Percentiles rank a stretch among this genome's conserved stretches.
phyloP scores from a whole-genome alignment of 2,888 invertebrate species.

The Callyntrura sp. region DNA sequence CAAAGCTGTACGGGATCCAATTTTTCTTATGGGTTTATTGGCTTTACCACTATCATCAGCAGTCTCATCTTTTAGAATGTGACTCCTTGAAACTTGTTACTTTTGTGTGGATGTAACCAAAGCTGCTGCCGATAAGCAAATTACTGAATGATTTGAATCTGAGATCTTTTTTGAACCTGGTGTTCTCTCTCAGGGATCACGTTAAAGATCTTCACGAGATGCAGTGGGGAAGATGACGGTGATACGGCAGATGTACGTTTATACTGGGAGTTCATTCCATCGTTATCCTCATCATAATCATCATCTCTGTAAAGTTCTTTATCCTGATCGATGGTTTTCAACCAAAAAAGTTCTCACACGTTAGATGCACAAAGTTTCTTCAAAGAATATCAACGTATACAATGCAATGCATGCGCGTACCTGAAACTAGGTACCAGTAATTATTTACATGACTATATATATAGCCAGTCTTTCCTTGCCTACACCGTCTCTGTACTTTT shows the following conservation, averaged over 20 bases:
- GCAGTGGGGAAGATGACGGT: not conserved
- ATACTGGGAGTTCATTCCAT: constrained; percentile 21
- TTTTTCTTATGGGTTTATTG: constrained; percentile 38
- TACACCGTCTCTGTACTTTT: not conserved
- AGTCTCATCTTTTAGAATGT: not conserved
- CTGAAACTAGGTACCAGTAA: constrained; percentile 20
- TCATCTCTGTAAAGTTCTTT: not conserved
- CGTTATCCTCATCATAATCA: not conserved
- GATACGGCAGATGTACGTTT: not conserved
- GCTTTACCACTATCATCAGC: not conserved
- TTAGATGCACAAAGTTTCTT: not conserved
- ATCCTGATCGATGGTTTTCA: constrained; percentile 2
- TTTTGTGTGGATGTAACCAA: not conserved
- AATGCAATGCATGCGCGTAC: not conserved
- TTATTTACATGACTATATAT: constrained; percentile 1
- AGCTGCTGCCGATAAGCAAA: constrained; percentile 61
- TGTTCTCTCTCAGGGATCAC: constrained; percentile 60
- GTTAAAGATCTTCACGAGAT: constrained; percentile 24
- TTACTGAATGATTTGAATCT: constrained; percentile 65
- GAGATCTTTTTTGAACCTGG: constrained; percentile 43
- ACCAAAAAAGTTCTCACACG: constrained; percentile 53
- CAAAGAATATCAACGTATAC: not conserved
- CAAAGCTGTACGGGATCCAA: constrained; percentile 25
- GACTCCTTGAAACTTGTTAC: not conserved
- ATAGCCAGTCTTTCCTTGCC: not conserved